These are phyloP conservation scores for Sebastolobus alascanus DNA, from an alignment of 2,797 vertebrate species.

Conservation along the genomic window DNA sequence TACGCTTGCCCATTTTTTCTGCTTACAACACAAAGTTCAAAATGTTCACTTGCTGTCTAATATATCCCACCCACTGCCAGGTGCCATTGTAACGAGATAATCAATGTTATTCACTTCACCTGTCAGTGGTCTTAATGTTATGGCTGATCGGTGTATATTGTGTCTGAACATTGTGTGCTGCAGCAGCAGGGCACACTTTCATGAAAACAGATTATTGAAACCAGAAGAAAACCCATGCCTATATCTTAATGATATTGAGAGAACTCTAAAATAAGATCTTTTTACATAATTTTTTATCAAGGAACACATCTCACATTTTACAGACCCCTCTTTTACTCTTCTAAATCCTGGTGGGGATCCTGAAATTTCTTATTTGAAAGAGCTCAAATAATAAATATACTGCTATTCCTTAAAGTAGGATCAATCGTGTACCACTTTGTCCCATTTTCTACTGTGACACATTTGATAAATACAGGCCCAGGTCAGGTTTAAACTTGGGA, in stretches of 20 bases:
- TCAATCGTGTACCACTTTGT: background rate
- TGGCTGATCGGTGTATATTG: too few species aligned
- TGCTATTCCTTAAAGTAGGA: background rate
- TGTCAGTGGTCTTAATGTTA: too few species aligned
- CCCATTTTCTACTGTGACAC: constrained; percentile 1
- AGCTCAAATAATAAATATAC: background rate
- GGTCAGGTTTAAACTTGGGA: constrained; percentile 1
- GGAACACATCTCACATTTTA: background rate
- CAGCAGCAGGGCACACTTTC: too few species aligned
- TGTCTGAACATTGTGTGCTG: too few species aligned
- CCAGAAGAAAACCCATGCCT: background rate
- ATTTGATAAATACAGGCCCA: background rate
- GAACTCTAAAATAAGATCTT: background rate
- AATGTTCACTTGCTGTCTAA: too few species aligned
- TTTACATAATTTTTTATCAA: background rate
- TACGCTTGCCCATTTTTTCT: too few species aligned
- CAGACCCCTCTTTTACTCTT: background rate
- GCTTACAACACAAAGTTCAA: too few species aligned
- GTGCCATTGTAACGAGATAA: too few species aligned
- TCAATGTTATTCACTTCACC: too few species aligned
- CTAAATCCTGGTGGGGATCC: background rate
- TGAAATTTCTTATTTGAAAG: background rate
- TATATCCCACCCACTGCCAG: too few species aligned
- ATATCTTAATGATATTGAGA: background rate
- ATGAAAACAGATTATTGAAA: background rate